A percentile compares a stretch with the other conserved stretches of the same genome.
Conservation (phyloP, 2,888 invertebrate genomes). For the Malthinus flaveolus region DNA sequence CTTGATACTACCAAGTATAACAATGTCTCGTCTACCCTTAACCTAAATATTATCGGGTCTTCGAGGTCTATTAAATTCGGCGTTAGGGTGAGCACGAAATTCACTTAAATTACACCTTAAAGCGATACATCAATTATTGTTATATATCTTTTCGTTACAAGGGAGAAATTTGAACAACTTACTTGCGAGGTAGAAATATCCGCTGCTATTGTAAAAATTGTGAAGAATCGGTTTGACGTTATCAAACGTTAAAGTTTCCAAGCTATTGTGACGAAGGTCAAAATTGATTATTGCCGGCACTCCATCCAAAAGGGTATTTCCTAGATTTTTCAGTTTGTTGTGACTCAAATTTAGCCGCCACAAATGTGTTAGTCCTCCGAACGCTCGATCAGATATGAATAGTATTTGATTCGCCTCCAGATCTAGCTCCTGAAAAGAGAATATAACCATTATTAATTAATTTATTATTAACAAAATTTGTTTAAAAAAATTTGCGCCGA, state of each 20-base stretch:
- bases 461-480: too few species aligned
- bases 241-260: constrained; percentile 76
- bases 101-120: too few species aligned
- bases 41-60: too few species aligned
- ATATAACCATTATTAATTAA: too few species aligned
- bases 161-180: constrained; percentile 50
- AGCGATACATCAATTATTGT: too few species aligned
- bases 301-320: constrained; percentile 73
- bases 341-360: constrained; percentile 73
- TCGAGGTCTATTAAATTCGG: too few species aligned
- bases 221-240: constrained; percentile 77
- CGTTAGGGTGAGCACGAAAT: too few species aligned
- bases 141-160: too few species aligned
- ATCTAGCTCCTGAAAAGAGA: constrained; percentile 43
- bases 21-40: too few species aligned
- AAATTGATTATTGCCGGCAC: constrained; percentile 72
- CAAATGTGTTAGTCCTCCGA: constrained; percentile 74
- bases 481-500: too few species aligned
- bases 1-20: too few species aligned
- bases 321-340: constrained; percentile 73
- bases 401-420: constrained; percentile 57
- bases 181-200: constrained; percentile 79
- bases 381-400: constrained; percentile 75
- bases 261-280: constrained; percentile 76
- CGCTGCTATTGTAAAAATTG: constrained; percentile 74